Percentiles rank a stretch among this genome's conserved stretches.
Conservation (phyloP, 2,888 invertebrate species). For the Epinotia nisella region DNA sequence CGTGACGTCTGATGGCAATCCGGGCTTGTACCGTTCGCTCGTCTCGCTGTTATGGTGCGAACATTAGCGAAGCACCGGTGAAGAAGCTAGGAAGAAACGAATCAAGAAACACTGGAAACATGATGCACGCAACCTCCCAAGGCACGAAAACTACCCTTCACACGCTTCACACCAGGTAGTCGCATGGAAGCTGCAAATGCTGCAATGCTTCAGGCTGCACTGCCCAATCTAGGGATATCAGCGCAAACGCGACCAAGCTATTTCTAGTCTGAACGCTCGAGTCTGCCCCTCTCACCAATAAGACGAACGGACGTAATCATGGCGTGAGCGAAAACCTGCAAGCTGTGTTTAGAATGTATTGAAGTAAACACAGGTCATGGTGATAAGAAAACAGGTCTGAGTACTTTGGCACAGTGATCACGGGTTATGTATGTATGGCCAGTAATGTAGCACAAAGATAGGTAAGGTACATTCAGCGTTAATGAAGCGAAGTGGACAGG, state of each 20-base stretch:
- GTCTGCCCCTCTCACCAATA: not conserved
- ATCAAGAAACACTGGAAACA: not conserved
- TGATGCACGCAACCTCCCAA: not conserved
- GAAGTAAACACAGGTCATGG: not conserved
- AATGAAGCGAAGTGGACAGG: conserved; percentile 3
- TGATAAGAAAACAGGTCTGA: not conserved
- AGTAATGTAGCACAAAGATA: conserved; percentile 6
- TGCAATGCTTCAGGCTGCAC: too few species aligned
- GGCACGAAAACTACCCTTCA: not conserved
- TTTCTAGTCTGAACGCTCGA: not conserved
- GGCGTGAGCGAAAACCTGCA: not conserved
- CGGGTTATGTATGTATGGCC: not conserved
- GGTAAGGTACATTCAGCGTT: conserved; percentile 1
- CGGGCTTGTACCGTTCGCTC: conserved; percentile 34
- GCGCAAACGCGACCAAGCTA: not conserved
- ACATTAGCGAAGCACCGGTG: not conserved
- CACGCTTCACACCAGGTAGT: not conserved
- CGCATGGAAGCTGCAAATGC: not conserved
- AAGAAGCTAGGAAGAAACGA: not conserved
- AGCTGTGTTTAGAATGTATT: conserved; percentile 5
- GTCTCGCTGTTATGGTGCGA: conserved; percentile 7
- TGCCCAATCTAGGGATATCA: not conserved
- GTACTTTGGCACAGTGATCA: not conserved
- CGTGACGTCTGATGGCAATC: conserved; percentile 48
- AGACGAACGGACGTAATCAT: not conserved